phyloP scores from a whole-genome alignment of 2,113 vertebrate genomes.

The Chaenogobius annularis region DNA sequence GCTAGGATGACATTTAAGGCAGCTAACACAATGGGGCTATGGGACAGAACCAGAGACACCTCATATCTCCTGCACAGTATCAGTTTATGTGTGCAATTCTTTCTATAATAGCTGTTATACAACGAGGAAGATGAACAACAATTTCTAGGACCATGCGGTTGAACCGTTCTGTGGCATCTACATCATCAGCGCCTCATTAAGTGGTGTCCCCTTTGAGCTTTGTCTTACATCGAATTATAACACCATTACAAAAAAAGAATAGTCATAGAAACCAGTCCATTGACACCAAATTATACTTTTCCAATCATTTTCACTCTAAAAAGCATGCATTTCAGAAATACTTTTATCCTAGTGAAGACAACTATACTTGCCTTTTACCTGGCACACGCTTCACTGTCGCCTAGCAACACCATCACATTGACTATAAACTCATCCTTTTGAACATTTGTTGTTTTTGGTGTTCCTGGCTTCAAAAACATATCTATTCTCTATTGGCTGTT shows the following conservation, averaged over 20 bases:
- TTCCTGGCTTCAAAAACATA: conserved; percentile 30
- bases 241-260: not conserved
- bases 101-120: not conserved
- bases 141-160: too few relatives aligned
- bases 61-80: not conserved
- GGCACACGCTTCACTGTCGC: conserved; percentile 49
- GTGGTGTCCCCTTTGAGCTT: too few relatives aligned
- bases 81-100: not conserved
- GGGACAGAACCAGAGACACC: not conserved
- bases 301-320: not conserved
- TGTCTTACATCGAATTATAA: too few relatives aligned
- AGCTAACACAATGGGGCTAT: not conserved
- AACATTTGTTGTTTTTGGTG: conserved; percentile 14
- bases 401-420: conserved; percentile 47
- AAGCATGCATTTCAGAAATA: not conserved
- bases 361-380: conserved; percentile 16
- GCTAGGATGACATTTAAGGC: not conserved
- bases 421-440: conserved; percentile 38
- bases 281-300: not conserved
- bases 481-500: conserved; percentile 21
- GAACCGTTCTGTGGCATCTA: too few relatives aligned
- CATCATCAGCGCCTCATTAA: too few relatives aligned
- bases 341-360: conserved; percentile 7
- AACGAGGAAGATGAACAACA: too few relatives aligned
- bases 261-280: not conserved